Evolutionary conservation across 2,113 vertebrate species (phyloP).

Genomic region (Malurus elegans): DNA sequence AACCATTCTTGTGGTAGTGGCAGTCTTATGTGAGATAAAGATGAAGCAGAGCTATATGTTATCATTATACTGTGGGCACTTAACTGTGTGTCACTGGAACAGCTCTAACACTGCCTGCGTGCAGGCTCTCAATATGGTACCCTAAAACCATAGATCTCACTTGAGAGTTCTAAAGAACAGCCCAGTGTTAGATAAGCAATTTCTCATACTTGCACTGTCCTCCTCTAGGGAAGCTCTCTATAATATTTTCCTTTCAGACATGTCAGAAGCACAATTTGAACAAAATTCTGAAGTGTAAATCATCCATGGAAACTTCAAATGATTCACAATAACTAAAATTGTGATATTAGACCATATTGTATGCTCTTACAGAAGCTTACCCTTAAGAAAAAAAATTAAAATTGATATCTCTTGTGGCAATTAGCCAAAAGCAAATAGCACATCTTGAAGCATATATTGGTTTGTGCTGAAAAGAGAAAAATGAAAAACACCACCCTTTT

Average conservation of each 20-base stretch:
- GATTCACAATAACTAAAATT: background rate
- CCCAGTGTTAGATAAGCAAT: background rate
- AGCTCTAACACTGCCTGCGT: background rate
- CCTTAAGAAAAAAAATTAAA: background rate
- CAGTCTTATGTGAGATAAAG: background rate
- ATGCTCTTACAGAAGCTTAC: background rate
- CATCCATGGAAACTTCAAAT: background rate
- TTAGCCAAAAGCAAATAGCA: background rate
- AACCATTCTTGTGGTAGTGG: background rate
- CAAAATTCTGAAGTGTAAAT: background rate
- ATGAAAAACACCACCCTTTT: background rate
- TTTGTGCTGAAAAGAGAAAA: background rate
- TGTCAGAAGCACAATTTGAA: background rate
- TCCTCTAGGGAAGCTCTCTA: background rate
- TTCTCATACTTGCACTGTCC: background rate
- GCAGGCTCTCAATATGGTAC: background rate
- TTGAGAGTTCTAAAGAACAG: background rate
- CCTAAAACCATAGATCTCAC: background rate
- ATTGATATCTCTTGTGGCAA: background rate
- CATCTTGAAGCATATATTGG: background rate
- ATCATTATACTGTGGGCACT: background rate
- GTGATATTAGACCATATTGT: background rate
- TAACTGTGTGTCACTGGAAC: background rate
- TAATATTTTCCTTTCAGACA: background rate
- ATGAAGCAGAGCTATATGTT: background rate